These are phyloP conservation scores for Montipora capitata DNA, from an alignment of 92 coral and sea anemone species.

Conservation along the genomic window DNA sequence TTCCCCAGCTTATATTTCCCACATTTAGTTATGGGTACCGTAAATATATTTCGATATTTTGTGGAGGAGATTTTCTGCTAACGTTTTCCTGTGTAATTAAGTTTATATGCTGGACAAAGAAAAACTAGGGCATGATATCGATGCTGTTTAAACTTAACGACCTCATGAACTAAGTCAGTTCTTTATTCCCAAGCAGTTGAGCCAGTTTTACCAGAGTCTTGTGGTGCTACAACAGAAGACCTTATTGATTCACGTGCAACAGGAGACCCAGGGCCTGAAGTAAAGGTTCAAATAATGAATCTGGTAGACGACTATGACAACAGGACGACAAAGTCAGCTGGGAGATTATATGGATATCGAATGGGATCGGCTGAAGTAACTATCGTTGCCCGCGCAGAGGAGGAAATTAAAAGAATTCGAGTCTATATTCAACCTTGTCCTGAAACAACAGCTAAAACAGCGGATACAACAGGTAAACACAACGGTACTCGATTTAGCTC, in stretches of 20 bases:
- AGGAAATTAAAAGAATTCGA: conserved; percentile 58
- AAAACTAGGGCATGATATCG: too few species aligned
- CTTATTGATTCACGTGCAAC: neutral
- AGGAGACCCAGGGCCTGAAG: conserved; percentile 23
- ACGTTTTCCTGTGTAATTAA: too few species aligned
- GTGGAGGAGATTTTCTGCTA: too few species aligned
- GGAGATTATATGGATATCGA: conserved; percentile 28
- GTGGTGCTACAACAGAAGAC: conserved; percentile 5
- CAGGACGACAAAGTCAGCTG: conserved; percentile 49
- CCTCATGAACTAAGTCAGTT: neutral
- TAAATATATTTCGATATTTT: too few species aligned
- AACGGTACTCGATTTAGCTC: neutral
- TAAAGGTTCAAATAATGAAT: conserved; percentile 58
- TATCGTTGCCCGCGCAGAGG: conserved; percentile 40
- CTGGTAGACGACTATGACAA: conserved; percentile 68
- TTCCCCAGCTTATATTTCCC: too few species aligned
- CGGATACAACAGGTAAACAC: conserved; percentile 68
- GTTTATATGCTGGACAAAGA: too few species aligned
- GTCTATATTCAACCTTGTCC: conserved; percentile 59
- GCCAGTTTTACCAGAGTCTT: conserved; percentile 1
- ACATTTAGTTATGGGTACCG: too few species aligned
- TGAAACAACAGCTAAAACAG: conserved; percentile 32
- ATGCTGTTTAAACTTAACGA: too few species aligned
- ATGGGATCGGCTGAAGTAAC: conserved; percentile 42
- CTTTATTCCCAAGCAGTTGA: neutral